phyloP scores from a whole-genome alignment of 2,113 vertebrate species.

The Petroica traversi region DNA sequence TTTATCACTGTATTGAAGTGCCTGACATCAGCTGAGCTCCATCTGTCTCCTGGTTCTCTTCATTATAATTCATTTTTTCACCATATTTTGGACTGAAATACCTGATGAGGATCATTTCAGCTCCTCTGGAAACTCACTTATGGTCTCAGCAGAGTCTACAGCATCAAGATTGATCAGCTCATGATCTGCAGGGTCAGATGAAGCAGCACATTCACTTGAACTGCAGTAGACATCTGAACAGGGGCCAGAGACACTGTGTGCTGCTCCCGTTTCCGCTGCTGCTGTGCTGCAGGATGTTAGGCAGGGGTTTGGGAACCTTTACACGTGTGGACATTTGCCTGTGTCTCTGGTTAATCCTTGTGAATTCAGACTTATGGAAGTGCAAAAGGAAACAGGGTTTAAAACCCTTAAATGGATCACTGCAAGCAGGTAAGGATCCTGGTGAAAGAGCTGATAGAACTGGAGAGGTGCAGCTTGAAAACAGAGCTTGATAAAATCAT shows the following conservation, averaged over 20 bases:
- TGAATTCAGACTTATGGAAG: not conserved
- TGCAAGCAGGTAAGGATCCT: not conserved
- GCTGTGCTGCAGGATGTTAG: not conserved
- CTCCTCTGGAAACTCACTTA: constrained; percentile 57
- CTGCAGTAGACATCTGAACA: not conserved
- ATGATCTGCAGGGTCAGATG: not conserved
- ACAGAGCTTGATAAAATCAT: not conserved
- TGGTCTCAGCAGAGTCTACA: not conserved
- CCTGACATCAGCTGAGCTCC: not conserved
- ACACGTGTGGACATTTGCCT: not conserved
- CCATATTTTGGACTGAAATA: constrained; percentile 1
- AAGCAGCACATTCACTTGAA: not conserved
- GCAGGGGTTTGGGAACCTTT: not conserved
- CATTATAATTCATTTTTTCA: constrained; percentile 3
- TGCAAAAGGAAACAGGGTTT: not conserved
- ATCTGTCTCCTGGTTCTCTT: not conserved
- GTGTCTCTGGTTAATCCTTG: not conserved
- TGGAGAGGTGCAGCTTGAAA: not conserved
- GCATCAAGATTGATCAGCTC: not conserved
- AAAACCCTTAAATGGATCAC: not conserved
- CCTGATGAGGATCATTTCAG: not conserved
- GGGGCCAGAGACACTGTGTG: not conserved
- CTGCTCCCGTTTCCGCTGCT: not conserved
- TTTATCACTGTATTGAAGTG: not conserved
- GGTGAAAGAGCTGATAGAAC: not conserved